A percentile compares a stretch with the other conserved stretches of the same genome.
These are phyloP conservation scores for Saguinus midas DNA, from an alignment of 2,113 vertebrate genomes.

Conservation along the genomic window DNA sequence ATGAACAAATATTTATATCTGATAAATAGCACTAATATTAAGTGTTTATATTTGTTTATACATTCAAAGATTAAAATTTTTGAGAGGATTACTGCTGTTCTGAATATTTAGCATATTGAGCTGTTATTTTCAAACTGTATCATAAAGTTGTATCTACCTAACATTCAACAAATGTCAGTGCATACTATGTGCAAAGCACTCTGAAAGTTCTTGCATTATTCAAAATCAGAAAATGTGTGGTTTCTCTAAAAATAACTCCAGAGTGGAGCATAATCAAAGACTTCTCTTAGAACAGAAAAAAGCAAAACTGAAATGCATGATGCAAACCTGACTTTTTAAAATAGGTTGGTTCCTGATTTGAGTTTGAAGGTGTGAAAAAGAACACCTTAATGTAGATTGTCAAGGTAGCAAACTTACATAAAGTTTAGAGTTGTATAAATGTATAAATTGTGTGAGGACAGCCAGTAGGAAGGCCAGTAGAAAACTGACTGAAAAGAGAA, in stretches of 20 bases:
- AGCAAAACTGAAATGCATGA: background rate
- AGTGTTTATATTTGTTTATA: background rate
- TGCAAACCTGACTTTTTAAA: background rate
- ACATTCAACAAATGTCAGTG: conserved; percentile 3
- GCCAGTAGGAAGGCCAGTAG: background rate
- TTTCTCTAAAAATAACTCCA: conserved; percentile 26
- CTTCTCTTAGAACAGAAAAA: conserved; percentile 7
- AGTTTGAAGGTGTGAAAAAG: background rate
- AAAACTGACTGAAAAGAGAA: background rate
- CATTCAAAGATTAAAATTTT: background rate
- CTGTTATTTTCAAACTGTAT: background rate
- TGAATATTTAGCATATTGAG: background rate
- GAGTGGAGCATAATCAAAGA: conserved; percentile 10
- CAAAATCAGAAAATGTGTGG: background rate
- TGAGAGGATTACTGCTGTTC: background rate
- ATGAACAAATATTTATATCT: background rate
- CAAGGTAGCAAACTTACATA: background rate
- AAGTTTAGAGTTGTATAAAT: background rate
- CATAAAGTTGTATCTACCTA: background rate
- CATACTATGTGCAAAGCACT: background rate
- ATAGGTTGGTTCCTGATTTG: background rate
- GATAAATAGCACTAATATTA: background rate
- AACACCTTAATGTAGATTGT: background rate
- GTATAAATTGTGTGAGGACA: background rate
- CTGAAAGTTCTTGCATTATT: conserved; percentile 15